Base-by-base conservation (phyloP, 2,797 vertebrate species). In the Ataeniobius toweri region DNA sequence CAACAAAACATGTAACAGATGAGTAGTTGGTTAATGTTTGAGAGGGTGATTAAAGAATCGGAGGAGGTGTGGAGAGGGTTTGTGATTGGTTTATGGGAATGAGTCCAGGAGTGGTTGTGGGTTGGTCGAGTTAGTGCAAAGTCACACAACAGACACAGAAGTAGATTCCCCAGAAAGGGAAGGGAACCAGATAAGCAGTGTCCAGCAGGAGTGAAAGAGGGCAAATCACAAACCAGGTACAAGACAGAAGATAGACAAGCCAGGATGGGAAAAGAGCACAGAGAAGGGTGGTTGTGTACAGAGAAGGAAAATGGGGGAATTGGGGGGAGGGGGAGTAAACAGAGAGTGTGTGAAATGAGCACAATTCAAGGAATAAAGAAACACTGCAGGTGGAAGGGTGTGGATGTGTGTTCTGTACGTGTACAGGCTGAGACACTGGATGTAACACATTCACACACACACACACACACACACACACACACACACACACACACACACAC, bases 181-280 rank as follows among this genome's bases (percentile, higher is more conserved):
- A 79, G 1, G 8, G 83, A 83, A 78, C 1, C 78, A 77, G 70
- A 72, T 71, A 75, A 81, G 7, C 58, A 75, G 73, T 39, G 78
- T 31, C 72, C 65, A 18, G 51, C 44, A 65, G 72, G 48, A 83
- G 80, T 87, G 90, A 93, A 92, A 92, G 90, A 93, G 90, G 89
- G 91, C 92, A 83, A 61, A 63, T 50, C 85, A 86, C 71, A 73
- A 26, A 85, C 71, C 53, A 56, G 48, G 75, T 5, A 73, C 55
- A 67, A 53, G 70, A 36, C 75, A 71, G 7, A 59, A 77, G 53
- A 73, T 0, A 55, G 67, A 83, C 71, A 71, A 67, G 69, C 69
- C 36, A 6, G 44, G 44, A 69, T 16, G 16, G 16, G 28, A 28
- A 48, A 18, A 55, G 48, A 77, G 70, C 31, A n/a, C 46, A 55